Base-by-base conservation (phyloP, 2,888 invertebrate species). In the Drosophila neutralis region DNA sequence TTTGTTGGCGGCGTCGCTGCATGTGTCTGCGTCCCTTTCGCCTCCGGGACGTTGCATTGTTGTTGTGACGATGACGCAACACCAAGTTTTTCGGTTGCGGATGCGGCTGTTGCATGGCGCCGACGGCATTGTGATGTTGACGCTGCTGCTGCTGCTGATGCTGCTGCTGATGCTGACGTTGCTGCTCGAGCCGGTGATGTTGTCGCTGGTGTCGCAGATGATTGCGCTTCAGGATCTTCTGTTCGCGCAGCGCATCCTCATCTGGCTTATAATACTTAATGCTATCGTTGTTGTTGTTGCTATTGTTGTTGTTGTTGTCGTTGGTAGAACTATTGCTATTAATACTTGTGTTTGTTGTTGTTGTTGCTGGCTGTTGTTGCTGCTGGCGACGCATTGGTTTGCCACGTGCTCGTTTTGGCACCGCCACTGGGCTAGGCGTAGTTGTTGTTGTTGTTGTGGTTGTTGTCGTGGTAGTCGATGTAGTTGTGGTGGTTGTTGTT, bases 31-130 rank as follows among this genome's bases (percentile, higher is more conserved):
- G 81, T 0, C 77, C 83, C 0, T 69, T 71, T 0, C 31, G 71
- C 58, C 88, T 80, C 73, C 80, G 33, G 38, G 79, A 10, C 31
- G 90, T 91, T 62, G 88, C 88, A 70, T 91, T 91, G 76, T 45
- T 24, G 45, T 89, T 83, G 70, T 92, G 91, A 78, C 91, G 91
- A 73, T 91, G 92, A 53, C 92, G 90, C 68, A 91, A 82, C 54
- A 63, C 71, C 70, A 92, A 68, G 38, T 91, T 92, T 71, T 91
- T 91, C 18, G 88, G 89, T 64, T 91, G 90, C 24, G 90, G 84
- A 60, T 91, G 90, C 21, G 90, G 84, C 61, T 85, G 76, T 5
- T 52, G 67, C 80, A 82, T 80, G 38, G 72, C 78, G n/a, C 69
- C 73, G 15, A 45, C 73, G 24, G 76, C 78, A 35, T 68, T 51